Base-by-base conservation (phyloP, 2,888 invertebrate genomes). In the Caenorhabditis sp. region DNA sequence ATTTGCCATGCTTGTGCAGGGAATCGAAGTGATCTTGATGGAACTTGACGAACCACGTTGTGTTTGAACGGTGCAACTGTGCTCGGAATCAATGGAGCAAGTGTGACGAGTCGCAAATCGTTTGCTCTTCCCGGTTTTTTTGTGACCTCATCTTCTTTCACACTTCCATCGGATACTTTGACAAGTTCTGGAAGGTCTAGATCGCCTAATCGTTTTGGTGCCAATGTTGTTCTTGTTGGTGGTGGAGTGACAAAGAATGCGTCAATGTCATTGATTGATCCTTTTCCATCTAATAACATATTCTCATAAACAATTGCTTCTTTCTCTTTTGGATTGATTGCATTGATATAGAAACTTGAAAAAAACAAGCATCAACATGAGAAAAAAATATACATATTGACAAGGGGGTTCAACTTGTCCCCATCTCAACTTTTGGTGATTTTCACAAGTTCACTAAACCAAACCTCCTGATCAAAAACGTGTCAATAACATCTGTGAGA, bases 1-100 rank as follows among this genome's bases (percentile, higher is more conserved):
- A 84, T 73, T 62, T 84, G 84, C 84, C 84, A 84, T 5, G 77
- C 60, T 62, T 84, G 74, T 14, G 83, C 83, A 12, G 84, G 84
- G 65, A 82, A 84, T 24, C 84, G 78, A 36, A 80, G 24, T 37
- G 37, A 24, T 51, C 14, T 23, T 17, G 17, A 5, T 24, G 21
- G 17, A 55, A 26, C 21, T 23, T 26, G 24, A 63, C 78, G 51
- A 19, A 78, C 78, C 43, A 58, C 61, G 14, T 72, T 72, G 50
- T 73, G 70, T 61, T 77, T 77, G 49, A 76, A 79, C 1, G 79
- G 79, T 19, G 77, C 73, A 1, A 75, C 66, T 10, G 75, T 67
- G 17, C 68, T 73, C 1, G 62, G 50, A 10, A 59, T 54, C 19
- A 58, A 57, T 19, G 78, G 77, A 24, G 77, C 72, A 19, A 81